Conservation (phyloP, 2,888 invertebrate species). For the Heliothis peltigera region DNA sequence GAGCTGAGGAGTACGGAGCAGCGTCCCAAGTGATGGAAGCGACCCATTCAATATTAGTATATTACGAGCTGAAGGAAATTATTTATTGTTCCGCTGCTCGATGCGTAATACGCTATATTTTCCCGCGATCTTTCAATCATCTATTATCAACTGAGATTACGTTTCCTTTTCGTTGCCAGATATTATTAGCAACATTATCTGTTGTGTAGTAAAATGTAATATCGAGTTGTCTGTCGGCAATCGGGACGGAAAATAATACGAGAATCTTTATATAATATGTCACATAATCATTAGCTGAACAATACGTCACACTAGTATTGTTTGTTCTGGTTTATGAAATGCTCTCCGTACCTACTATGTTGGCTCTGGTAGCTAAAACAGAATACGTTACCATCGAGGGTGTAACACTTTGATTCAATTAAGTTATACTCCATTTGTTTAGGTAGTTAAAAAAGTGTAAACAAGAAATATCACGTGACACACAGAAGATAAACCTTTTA, state of each 20-base stretch:
- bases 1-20: not conserved
- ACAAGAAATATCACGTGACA: too few species aligned
- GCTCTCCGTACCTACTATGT: not conserved
- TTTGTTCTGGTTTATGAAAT: too few species aligned
- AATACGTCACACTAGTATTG: not conserved
- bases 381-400: too few species aligned
- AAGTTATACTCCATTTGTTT: too few species aligned
- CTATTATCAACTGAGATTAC: conserved; percentile 61
- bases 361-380: too few species aligned
- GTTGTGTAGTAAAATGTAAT: conserved; percentile 37
- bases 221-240: conserved; percentile 33
- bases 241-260: not conserved
- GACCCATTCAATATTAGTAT: conserved; percentile 22
- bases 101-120: conserved; percentile 41
- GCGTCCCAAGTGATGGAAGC: conserved; percentile 8
- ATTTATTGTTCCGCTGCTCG: conserved; percentile 56
- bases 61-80: conserved; percentile 39
- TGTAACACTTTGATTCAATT: too few species aligned
- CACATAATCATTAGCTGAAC: not conserved
- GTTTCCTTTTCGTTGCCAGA: conserved; percentile 50
- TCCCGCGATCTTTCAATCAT: conserved; percentile 61
- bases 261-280: not conserved
- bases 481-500: too few species aligned
- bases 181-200: conserved; percentile 47
- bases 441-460: too few species aligned